Evolutionary conservation across 2,113 vertebrate genomes (phyloP).

Genomic region (Neolamprologus tretocephalus): DNA sequence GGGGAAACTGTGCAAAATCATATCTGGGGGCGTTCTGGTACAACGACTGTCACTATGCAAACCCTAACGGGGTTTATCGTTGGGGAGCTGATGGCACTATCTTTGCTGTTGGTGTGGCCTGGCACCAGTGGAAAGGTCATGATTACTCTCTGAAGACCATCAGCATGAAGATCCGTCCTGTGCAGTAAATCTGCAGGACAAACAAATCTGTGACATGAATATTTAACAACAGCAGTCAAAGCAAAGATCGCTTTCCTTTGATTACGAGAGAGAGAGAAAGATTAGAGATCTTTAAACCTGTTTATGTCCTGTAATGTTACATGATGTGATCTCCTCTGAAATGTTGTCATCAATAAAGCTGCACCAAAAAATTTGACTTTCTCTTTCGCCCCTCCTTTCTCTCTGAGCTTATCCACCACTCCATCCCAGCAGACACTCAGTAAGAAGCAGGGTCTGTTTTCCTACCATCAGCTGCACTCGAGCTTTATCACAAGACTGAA

Average conservation of each 20-base stretch:
- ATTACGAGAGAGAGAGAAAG: neutral
- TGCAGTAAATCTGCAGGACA: neutral
- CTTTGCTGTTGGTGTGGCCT: accelerated
- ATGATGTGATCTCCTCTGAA: neutral
- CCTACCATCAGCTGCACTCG: neutral
- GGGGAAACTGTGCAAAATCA: accelerated
- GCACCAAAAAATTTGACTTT: neutral
- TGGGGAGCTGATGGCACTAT: accelerated
- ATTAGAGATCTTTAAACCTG: neutral
- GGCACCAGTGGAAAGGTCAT: accelerated
- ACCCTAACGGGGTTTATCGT: neutral
- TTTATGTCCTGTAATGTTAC: neutral
- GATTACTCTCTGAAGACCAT: constrained; percentile 8
- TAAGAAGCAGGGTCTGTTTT: neutral
- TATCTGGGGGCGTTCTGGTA: neutral
- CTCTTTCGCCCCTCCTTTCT: neutral
- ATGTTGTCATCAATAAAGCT: neutral
- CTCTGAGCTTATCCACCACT: neutral
- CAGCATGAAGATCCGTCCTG: constrained; percentile 30
- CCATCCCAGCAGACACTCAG: neutral
- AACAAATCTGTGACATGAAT: neutral
- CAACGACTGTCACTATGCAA: accelerated
- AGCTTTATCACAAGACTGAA: neutral
- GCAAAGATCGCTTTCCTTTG: neutral
- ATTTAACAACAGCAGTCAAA: neutral